Base-by-base conservation (phyloP, 2,797 vertebrate species). In the Alauda arvensis region DNA sequence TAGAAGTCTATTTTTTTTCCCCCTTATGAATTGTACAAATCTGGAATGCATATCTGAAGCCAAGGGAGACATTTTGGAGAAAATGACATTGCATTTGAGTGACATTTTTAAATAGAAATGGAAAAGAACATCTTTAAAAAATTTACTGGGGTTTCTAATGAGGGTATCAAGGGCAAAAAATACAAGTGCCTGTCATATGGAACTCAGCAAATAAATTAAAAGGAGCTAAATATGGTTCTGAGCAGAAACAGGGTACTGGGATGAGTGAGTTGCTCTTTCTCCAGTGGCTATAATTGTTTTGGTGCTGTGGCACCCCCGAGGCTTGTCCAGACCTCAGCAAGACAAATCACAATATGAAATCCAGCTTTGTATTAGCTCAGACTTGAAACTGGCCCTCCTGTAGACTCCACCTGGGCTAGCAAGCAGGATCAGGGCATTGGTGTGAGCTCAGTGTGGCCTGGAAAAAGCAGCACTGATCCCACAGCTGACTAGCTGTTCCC, bases 1-100 rank as follows among this genome's bases (percentile, higher is more conserved):
- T 40, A 63, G 23, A 76, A 81, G 8, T 42, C 7, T 28, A 7
- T 4, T 3, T 4, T 3, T 3, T 1, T 0, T 1, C 5, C 8
- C 5, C 5, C 7, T 79, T 77, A 83, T 62, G 68, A 88, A 52
- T n/a, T 6, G 5, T 52, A 60, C 9, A 8, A 87, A 59, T 55
- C 29, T 87, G 70, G 79, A 90, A 90, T 83, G 59, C 0, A 0
- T 85, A 43, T 76, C 70, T 90, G 67, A 90, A 85, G 79, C 70
- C 77, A 85, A 88, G 34, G 15, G 63, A 83, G 67, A 53, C 19
- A 25, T 87, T 87, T 60, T 60, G 52, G 60, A 83, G 34, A 87
- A 56, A n/a, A 81, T 56, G 76, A 42, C 48, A 31, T 56, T 88
- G 45, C 17, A 60, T 55, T 26, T 76, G 42, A 83, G 26, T 75